These are phyloP conservation scores for Ptilonorhynchus violaceus DNA, from an alignment of 2,113 vertebrate genomes.

Conservation along the genomic window DNA sequence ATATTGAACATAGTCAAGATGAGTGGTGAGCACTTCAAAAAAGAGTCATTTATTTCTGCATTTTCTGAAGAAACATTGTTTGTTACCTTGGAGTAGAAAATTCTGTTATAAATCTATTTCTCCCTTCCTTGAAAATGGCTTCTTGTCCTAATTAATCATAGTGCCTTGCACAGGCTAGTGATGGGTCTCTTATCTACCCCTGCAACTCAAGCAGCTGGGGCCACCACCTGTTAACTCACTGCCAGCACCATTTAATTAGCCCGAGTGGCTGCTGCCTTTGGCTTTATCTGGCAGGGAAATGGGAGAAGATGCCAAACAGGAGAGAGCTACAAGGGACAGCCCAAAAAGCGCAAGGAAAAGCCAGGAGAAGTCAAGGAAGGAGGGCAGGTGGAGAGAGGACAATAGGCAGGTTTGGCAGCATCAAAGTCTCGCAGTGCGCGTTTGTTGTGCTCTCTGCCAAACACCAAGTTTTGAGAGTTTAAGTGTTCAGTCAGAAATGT, in stretches of 20 bases:
- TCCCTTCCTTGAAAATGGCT: constrained; percentile 58
- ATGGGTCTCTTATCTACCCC: constrained; percentile 37
- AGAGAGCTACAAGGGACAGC: background rate
- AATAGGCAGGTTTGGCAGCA: background rate
- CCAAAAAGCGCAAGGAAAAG: background rate
- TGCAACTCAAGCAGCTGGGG: constrained; percentile 71
- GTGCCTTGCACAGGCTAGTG: background rate
- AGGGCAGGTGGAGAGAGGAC: background rate
- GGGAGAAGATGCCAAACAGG: constrained; percentile 22
- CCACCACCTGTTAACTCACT: constrained; percentile 81
- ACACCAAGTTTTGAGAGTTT: background rate
- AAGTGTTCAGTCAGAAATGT: background rate
- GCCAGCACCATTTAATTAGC: constrained; percentile 75
- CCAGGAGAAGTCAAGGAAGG: background rate
- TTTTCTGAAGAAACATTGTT: background rate
- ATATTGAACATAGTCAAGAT: background rate
- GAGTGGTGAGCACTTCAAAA: background rate
- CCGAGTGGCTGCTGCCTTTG: constrained; percentile 18
- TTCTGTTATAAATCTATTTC: background rate
- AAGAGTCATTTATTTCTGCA: background rate
- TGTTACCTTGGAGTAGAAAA: background rate
- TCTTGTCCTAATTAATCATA: constrained; percentile 70
- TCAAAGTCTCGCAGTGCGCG: background rate
- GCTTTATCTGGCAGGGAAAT: background rate
- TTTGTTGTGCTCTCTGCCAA: background rate